Base-by-base conservation (phyloP, 2,797 vertebrate genomes). In the Syngnathus rostellatus region DNA sequence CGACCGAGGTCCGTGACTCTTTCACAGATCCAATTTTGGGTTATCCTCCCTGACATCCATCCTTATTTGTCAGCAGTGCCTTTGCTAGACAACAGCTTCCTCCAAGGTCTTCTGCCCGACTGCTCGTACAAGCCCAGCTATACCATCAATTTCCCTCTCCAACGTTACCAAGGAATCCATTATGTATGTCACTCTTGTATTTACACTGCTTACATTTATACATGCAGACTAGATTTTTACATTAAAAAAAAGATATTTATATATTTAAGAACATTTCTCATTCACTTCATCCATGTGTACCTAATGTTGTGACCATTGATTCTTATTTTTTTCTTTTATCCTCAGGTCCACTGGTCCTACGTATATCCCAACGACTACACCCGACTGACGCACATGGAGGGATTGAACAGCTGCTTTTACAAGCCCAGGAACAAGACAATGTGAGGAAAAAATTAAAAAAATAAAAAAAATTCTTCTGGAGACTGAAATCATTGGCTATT, bases 351-450 rank as follows among this genome's bases (percentile, higher is more conserved):
- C 73, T 79, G 98, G 76, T 93, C 95, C 62, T 97, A 92, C 59
- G 80, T 98, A 80, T 97, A 94, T 73, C 97, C 97, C 1, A 97
- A 98, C 53, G 97, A 99, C 88, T 94, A 93, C 75, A 99, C 93
- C 11, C 91, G 96, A 12, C 91, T 98, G 72, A 94, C 93, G 66
- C 94, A 99, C 87, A 95, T 98, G 95, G 95, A 98, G 77, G 87
- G 83, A 6, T 89, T 93, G n/a, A 94, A 93, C 76, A 94, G 90
- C 69, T 99, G 96, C 79, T 94, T 97, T 84, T 98, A 99, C 82
- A 41, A 86, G 59, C 12, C 63, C 77, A 25, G 25, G 2, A 62
- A 73, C 68, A 81, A 82, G 31, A 77, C 84, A n/a, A 83, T 62
- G 89, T 90, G 65, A 78, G 60, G 25, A 23, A 45, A 62, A 25